A percentile compares a stretch with the other conserved stretches of the same genome.
Evolutionary conservation across 2,113 vertebrate species (phyloP).

Genomic region (Guaruba guarouba): DNA sequence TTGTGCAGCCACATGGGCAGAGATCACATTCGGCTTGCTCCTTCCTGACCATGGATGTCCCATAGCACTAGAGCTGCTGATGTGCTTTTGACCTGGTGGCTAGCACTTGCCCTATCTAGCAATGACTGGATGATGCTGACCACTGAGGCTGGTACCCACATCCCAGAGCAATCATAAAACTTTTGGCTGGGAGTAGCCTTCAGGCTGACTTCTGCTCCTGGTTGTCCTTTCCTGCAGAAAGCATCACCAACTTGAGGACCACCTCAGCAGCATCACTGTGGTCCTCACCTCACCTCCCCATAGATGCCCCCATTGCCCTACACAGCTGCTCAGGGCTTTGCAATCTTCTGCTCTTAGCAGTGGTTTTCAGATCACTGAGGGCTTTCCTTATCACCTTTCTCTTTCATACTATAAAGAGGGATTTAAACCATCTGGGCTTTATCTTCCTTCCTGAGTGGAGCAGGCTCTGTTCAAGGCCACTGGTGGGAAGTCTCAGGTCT

Average conservation of each 20-base stretch:
- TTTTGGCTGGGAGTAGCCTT: neutral
- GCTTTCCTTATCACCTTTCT: slow-evolving; percentile 7
- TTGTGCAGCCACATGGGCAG: neutral
- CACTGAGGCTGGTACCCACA: neutral
- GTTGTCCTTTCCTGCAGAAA: neutral
- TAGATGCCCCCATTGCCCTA: neutral
- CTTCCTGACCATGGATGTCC: neutral
- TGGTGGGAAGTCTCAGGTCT: neutral
- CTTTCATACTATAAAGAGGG: neutral
- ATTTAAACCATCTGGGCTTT: neutral
- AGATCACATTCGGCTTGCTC: neutral
- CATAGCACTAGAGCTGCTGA: accelerated
- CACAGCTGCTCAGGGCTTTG: neutral
- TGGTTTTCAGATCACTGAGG: neutral
- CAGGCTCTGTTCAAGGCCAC: neutral
- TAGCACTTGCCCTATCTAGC: neutral
- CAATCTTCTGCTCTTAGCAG: neutral
- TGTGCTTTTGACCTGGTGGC: accelerated
- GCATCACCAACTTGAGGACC: neutral
- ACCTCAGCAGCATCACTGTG: neutral
- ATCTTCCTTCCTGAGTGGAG: neutral
- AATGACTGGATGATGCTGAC: neutral
- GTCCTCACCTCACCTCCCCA: neutral
- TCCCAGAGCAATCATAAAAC: neutral
- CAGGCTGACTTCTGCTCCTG: neutral